These are phyloP conservation scores for Musca domestica DNA, from an alignment of 1,140 invertebrate genomes.

Conservation along the genomic window DNA sequence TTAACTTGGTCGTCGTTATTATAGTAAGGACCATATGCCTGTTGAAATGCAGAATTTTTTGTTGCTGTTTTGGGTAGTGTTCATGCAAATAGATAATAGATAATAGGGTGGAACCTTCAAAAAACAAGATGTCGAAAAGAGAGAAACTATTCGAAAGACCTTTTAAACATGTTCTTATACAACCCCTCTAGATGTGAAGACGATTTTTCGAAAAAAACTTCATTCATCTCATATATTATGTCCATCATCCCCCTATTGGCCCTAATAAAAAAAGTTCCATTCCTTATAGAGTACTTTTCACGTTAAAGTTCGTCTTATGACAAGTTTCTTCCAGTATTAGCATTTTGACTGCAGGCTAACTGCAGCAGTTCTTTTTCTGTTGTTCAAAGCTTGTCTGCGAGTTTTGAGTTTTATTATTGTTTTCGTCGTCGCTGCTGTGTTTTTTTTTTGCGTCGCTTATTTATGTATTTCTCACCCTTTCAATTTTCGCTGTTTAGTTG, in stretches of 20 bases:
- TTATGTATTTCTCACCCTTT: not conserved
- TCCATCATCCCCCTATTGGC: too few relatives aligned
- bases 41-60: not conserved
- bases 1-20: not conserved
- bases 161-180: too few relatives aligned
- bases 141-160: too few relatives aligned
- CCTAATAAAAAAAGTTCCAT: not conserved
- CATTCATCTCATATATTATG: too few relatives aligned
- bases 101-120: too few relatives aligned
- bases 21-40: not conserved
- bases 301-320: constrained; percentile 7
- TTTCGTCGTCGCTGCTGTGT: not conserved
- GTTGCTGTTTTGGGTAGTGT: too few relatives aligned
- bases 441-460: not conserved
- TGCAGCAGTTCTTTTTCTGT: constrained; percentile 3
- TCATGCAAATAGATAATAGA: not conserved
- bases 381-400: not conserved
- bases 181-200: too few relatives aligned
- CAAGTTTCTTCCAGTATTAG: constrained; percentile 14
- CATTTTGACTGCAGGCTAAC: constrained; percentile 17
- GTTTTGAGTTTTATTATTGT: not conserved
- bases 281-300: not conserved
- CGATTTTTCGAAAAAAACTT: too few relatives aligned
- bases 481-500: not conserved
- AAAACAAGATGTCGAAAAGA: too few relatives aligned